phyloP scores from a whole-genome alignment of 2,113 vertebrate species.

The Morone saxatilis region DNA sequence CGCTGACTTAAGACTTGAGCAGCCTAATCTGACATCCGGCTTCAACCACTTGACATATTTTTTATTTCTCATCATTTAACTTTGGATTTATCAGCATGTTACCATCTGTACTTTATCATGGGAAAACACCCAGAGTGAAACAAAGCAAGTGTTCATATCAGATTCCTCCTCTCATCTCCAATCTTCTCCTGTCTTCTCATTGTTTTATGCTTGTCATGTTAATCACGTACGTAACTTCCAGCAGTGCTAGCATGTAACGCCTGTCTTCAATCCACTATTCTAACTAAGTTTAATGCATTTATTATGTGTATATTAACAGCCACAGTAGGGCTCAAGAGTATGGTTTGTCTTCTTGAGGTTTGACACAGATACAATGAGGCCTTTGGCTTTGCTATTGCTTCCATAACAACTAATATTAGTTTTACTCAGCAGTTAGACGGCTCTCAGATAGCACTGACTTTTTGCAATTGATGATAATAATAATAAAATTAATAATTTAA shows the following conservation, averaged over 20 bases:
- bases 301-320: constrained; percentile 23
- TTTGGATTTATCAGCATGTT: constrained; percentile 24
- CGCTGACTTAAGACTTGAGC: constrained; percentile 19
- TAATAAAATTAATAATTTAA: constrained; percentile 39
- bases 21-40: constrained; percentile 21
- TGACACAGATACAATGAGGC: constrained; percentile 25
- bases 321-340: neutral
- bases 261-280: constrained; percentile 6
- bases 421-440: neutral
- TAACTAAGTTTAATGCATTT: neutral
- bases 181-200: constrained; percentile 14
- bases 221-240: constrained; percentile 41
- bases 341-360: constrained; percentile 7
- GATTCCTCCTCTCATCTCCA: constrained; percentile 26
- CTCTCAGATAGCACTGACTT: constrained; percentile 7
- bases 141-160: constrained; percentile 9
- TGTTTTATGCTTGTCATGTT: constrained; percentile 56
- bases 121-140: constrained; percentile 15
- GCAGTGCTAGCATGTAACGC: neutral
- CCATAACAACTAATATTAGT: constrained; percentile 10
- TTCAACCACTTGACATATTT: constrained; percentile 22
- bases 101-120: constrained; percentile 33
- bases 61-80: constrained; percentile 11
- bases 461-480: constrained; percentile 17
- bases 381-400: constrained; percentile 12